Conservation (phyloP, 2,797 vertebrate genomes). For the Tokudaia tokunoshimensis region DNA sequence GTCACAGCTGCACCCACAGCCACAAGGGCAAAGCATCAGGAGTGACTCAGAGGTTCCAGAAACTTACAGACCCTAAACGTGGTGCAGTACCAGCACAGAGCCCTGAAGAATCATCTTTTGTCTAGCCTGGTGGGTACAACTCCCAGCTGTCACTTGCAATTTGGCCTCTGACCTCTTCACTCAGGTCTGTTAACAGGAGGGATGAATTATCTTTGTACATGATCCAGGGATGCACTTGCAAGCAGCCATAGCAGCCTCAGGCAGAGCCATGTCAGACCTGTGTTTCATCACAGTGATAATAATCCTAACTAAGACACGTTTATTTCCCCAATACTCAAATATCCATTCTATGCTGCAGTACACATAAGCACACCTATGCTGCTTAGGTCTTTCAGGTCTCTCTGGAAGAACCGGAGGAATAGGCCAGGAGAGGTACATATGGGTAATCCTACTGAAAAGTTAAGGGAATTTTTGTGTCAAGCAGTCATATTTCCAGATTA, state of each 20-base stretch:
- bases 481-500: constrained; percentile 5
- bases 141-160: neutral
- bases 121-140: too few species aligned
- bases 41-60: neutral
- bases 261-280: neutral
- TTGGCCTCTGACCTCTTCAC: neutral
- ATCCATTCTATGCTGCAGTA: neutral
- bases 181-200: neutral
- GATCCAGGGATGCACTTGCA: neutral
- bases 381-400: neutral
- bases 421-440: neutral
- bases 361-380: accelerated
- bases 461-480: neutral
- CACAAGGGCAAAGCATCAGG: neutral
- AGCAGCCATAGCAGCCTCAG: neutral
- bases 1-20: neutral
- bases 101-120: neutral
- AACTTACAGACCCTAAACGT: neutral
- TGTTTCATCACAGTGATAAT: too few species aligned
- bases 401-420: neutral
- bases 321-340: constrained; percentile 3
- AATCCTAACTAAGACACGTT: neutral
- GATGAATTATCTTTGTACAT: neutral
- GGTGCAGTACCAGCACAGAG: neutral
- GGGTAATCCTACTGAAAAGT: neutral